Evolutionary conservation across 2,113 vertebrate genomes (phyloP).

Genomic region (Galbula dea): DNA sequence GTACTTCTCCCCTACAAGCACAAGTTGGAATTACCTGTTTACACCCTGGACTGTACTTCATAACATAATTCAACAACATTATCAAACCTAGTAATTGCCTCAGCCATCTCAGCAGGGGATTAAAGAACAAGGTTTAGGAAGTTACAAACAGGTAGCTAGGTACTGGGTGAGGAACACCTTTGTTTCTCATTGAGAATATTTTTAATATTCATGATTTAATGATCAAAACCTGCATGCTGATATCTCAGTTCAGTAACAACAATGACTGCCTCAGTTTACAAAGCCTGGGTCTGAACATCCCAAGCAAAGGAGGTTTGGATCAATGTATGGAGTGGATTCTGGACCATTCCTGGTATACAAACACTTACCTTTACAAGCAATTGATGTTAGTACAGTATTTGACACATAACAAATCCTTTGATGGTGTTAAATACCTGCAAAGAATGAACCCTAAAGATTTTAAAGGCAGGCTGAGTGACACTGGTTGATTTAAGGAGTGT

Average conservation of each 20-base stretch:
- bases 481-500: background rate
- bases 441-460: background rate
- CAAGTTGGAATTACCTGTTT: background rate
- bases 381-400: background rate
- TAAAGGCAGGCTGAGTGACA: background rate
- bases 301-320: background rate
- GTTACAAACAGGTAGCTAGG: background rate
- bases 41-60: background rate
- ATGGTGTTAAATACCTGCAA: background rate
- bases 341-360: background rate
- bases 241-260: background rate
- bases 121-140: background rate
- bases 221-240: background rate
- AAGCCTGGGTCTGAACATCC: background rate
- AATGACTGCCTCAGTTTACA: background rate
- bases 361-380: background rate
- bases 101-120: background rate
- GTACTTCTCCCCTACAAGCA: background rate
- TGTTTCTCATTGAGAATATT: background rate
- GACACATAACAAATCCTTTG: background rate
- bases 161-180: background rate
- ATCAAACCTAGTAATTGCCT: accelerated
- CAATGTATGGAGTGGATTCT: background rate
- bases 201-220: background rate
- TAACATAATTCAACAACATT: background rate